A percentile compares a stretch with the other conserved stretches of the same genome.
These are phyloP conservation scores for Galaxias olidus DNA, from an alignment of 2,797 vertebrate species.

Conservation along the genomic window DNA sequence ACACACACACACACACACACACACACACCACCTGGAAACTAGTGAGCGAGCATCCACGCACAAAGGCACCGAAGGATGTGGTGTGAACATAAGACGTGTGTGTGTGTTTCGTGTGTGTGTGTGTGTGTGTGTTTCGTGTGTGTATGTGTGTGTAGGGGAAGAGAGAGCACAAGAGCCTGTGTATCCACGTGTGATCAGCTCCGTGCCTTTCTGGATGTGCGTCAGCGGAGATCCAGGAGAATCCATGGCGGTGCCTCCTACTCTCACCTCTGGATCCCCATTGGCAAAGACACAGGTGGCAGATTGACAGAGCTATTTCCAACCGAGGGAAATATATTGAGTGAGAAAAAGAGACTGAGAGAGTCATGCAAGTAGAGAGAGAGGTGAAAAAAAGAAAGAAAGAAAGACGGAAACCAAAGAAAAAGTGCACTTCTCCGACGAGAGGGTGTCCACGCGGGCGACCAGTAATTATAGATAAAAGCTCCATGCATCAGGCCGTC, in stretches of 20 bases:
- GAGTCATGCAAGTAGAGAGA: background rate
- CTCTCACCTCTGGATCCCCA: too few species aligned
- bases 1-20: slow-evolving; percentile 6
- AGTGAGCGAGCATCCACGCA: too few species aligned
- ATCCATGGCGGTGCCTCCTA: too few species aligned
- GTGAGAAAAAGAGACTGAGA: slow-evolving; percentile 16
- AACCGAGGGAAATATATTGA: slow-evolving; percentile 2
- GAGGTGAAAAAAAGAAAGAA: background rate
- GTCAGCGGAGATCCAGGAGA: too few species aligned
- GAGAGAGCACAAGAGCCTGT: background rate
- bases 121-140: too few species aligned
- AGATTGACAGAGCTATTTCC: background rate
- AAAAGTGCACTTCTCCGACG: slow-evolving; percentile 32
- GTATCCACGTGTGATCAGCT: too few species aligned
- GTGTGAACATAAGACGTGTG: background rate
- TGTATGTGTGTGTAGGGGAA: background rate
- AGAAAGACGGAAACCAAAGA: slow-evolving; percentile 16
- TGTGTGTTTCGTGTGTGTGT: background rate
- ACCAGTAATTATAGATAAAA: slow-evolving; percentile 59
- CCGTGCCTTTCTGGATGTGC: too few species aligned
- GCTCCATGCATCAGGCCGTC: slow-evolving; percentile 45
- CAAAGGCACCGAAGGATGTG: too few species aligned
- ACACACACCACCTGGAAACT: background rate
- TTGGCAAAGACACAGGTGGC: too few species aligned
- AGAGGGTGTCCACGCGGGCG: slow-evolving; percentile 45